Evolutionary conservation across 2,888 invertebrate species (phyloP).

Genomic region (Scelioninae gen. 1): DNA sequence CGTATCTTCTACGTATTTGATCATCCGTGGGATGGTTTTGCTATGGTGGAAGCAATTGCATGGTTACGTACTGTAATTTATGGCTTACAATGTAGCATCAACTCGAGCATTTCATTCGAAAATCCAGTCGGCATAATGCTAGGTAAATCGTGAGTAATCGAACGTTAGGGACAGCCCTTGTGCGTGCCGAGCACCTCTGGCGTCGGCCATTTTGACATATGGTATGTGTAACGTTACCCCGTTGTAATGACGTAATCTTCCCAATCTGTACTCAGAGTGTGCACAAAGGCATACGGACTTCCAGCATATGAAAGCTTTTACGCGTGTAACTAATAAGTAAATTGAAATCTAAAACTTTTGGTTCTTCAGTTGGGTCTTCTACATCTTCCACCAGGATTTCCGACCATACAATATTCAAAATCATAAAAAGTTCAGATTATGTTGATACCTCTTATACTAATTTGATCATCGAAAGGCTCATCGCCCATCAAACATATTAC

Average conservation of each 20-base stretch:
- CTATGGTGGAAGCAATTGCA: slow-evolving; percentile 13
- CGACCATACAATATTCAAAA: too few species aligned
- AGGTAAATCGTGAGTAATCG: slow-evolving; percentile 58
- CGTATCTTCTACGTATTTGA: slow-evolving; percentile 7
- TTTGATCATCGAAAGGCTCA: slow-evolving; percentile 38
- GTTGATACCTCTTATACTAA: too few species aligned
- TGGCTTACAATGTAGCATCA: slow-evolving; percentile 12
- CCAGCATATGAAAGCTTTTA: slow-evolving; percentile 7
- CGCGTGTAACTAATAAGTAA: slow-evolving; percentile 34
- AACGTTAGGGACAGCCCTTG: slow-evolving; percentile 61
- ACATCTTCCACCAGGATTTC: not conserved
- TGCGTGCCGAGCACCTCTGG: slow-evolving; percentile 62
- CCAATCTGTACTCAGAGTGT: slow-evolving; percentile 67
- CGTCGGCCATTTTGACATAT: slow-evolving; percentile 75
- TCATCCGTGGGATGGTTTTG: slow-evolving; percentile 21
- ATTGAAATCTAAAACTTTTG: slow-evolving; percentile 19
- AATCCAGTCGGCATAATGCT: slow-evolving; percentile 41
- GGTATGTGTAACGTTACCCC: slow-evolving; percentile 71
- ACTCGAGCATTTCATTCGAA: slow-evolving; percentile 22
- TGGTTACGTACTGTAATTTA: slow-evolving; percentile 19
- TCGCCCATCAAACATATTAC: slow-evolving; percentile 20
- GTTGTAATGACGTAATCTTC: slow-evolving; percentile 72
- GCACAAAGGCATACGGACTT: slow-evolving; percentile 52
- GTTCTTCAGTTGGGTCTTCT: too few species aligned
- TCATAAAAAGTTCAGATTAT: too few species aligned